phyloP scores from a whole-genome alignment of 2,797 vertebrate species.

The Poecile montanus region DNA sequence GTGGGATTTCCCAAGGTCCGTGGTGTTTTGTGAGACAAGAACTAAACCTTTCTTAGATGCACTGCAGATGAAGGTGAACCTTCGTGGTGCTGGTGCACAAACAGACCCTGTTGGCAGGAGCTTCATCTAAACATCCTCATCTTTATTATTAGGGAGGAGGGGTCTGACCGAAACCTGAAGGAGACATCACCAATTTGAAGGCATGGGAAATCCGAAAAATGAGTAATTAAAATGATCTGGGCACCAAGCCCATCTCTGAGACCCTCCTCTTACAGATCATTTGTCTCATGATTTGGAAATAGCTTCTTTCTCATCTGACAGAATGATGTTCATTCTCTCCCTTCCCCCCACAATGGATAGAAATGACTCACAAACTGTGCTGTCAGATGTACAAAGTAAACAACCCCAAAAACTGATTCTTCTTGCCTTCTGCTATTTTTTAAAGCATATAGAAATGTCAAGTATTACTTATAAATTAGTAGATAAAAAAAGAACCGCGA shows the following conservation, averaged over 20 bases:
- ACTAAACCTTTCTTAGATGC: not conserved
- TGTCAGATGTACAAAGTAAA: slow-evolving; percentile 18
- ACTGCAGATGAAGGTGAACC: not conserved
- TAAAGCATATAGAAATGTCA: not conserved
- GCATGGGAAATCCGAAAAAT: not conserved
- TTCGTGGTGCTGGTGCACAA: not conserved
- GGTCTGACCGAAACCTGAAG: not conserved
- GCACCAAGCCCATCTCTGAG: not conserved
- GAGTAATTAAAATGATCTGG: not conserved
- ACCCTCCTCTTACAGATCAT: not conserved
- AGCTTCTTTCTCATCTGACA: not conserved
- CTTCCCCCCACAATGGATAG: not conserved
- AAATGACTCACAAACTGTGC: slow-evolving; percentile 2
- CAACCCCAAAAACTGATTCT: not conserved
- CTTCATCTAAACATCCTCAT: not conserved
- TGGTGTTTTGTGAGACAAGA: not conserved
- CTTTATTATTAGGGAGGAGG: not conserved
- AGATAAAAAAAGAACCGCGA: not conserved
- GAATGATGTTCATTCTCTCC: not conserved
- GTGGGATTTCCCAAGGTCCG: not conserved
- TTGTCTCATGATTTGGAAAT: not conserved
- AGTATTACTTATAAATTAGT: not conserved
- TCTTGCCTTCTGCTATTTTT: not conserved
- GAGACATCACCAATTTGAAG: not conserved
- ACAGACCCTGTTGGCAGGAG: not conserved